Evolutionary conservation across 2,797 vertebrate genomes (phyloP).

Genomic region (Botia almorhae): DNA sequence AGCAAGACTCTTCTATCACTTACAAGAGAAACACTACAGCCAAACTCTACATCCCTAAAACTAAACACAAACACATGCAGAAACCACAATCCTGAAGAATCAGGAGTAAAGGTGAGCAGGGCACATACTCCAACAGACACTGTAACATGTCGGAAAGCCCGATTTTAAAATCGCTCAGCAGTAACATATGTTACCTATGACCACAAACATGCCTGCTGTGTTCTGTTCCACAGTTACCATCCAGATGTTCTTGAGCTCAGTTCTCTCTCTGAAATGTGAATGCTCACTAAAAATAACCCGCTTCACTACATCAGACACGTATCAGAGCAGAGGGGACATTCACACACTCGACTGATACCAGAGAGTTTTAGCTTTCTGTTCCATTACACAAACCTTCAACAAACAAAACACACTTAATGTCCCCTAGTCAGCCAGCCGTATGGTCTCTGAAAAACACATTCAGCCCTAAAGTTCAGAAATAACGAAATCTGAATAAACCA

Average conservation of each 20-base stretch:
- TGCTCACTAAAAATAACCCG: conserved; percentile 2
- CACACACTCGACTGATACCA: not conserved
- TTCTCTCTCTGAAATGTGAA: conserved; percentile 10
- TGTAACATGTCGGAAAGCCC: not conserved
- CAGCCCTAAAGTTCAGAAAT: not conserved
- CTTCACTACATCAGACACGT: not conserved
- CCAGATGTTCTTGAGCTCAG: not conserved
- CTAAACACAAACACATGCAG: not conserved
- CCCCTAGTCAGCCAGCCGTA: not conserved
- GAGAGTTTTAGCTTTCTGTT: conserved; percentile 6
- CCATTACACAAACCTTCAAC: conserved; percentile 51
- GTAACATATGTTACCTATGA: not conserved
- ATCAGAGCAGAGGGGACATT: not conserved
- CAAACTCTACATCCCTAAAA: no score
- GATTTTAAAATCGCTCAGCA: not conserved
- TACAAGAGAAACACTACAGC: no score
- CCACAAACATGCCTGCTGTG: not conserved
- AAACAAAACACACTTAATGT: conserved; percentile 37
- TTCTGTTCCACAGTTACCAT: not conserved
- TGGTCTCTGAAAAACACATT: not conserved
- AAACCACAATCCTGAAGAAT: no score
- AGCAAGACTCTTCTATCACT: no score
- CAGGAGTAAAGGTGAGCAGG: no score
- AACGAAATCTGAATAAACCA: no score
- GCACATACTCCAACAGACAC: no score